Evolutionary conservation across 2,888 invertebrate genomes (phyloP).

Genomic region (Coleophora deauratella): DNA sequence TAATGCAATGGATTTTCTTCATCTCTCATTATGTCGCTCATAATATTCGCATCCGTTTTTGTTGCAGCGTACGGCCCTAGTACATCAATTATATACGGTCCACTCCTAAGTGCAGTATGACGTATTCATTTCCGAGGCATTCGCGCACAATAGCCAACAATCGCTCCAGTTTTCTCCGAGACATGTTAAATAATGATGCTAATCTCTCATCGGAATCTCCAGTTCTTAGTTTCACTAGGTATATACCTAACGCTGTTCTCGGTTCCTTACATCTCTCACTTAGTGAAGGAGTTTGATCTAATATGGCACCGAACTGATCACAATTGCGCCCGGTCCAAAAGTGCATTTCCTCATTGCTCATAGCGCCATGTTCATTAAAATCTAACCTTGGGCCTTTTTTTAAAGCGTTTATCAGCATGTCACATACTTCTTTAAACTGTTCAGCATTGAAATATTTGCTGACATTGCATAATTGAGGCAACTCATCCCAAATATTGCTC

Average conservation of each 20-base stretch:
- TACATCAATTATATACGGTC: conserved; percentile 10
- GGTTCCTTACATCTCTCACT: conserved; percentile 6
- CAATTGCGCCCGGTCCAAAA: conserved; percentile 7
- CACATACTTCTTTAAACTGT: conserved; percentile 9
- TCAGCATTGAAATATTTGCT: conserved; percentile 9
- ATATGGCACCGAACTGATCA: conserved; percentile 4
- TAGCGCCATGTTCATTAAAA: background rate
- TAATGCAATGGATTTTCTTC: conserved; percentile 2
- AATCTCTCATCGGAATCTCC: conserved; percentile 7
- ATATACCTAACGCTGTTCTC: conserved; percentile 10
- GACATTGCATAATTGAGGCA: conserved; percentile 11
- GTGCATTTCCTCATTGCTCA: conserved; percentile 9
- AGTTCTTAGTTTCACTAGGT: conserved; percentile 4
- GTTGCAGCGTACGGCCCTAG: conserved; percentile 8
- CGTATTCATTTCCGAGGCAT: conserved; percentile 4
- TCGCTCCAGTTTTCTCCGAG: conserved; percentile 6
- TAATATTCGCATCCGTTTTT: conserved; percentile 9
- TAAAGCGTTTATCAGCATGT: conserved; percentile 8
- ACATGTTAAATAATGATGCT: conserved; percentile 6
- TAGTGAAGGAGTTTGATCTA: conserved; percentile 4
- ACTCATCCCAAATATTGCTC: conserved; percentile 7
- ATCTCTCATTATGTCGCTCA: conserved; percentile 2
- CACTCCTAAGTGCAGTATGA: conserved; percentile 9
- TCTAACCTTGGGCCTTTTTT: background rate
- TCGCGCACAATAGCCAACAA: conserved; percentile 3